Percentiles rank a stretch among this genome's conserved stretches.
These are phyloP conservation scores for Lerista edwardsae DNA, from an alignment of 2,797 vertebrate genomes.

Conservation along the genomic window DNA sequence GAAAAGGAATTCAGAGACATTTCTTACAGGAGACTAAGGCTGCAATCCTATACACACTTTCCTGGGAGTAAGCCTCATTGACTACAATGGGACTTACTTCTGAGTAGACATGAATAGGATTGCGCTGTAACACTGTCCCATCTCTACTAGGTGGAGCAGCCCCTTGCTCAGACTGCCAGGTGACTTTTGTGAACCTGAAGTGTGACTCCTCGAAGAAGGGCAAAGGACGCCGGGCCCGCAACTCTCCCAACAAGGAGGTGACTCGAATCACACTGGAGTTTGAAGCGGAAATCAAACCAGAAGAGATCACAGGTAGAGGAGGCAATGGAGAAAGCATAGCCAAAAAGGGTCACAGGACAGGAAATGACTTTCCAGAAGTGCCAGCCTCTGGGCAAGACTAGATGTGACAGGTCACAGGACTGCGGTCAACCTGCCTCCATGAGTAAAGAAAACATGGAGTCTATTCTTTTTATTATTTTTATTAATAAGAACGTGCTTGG, in stretches of 20 bases:
- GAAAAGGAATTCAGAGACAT: not conserved
- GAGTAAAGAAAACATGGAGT: too few relatives aligned
- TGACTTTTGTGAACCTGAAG: constrained; percentile 95
- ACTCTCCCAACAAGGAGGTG: constrained; percentile 90
- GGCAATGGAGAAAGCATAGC: not conserved
- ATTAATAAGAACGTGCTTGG: too few relatives aligned
- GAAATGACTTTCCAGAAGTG: not conserved
- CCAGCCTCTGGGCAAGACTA: not conserved
- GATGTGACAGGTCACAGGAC: not conserved
- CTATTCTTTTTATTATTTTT: too few relatives aligned
- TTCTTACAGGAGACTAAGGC: constrained; percentile 1
- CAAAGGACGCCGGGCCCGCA: constrained; percentile 88
- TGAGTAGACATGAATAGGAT: too few relatives aligned
- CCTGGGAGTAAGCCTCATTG: too few relatives aligned
- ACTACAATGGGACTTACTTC: too few relatives aligned
- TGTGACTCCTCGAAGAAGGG: constrained; percentile 94
- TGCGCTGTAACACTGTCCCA: not conserved
- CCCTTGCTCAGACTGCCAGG: constrained; percentile 93
- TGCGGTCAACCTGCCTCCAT: not conserved
- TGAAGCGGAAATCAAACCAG: constrained; percentile 92
- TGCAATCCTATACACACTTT: too few relatives aligned
- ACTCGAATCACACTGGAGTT: constrained; percentile 94
- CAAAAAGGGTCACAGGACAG: not conserved
- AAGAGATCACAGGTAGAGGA: constrained; percentile 90
- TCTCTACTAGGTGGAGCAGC: constrained; percentile 78